Conservation (phyloP, 2,113 vertebrate genomes). For the Limnothrissa miodon region DNA sequence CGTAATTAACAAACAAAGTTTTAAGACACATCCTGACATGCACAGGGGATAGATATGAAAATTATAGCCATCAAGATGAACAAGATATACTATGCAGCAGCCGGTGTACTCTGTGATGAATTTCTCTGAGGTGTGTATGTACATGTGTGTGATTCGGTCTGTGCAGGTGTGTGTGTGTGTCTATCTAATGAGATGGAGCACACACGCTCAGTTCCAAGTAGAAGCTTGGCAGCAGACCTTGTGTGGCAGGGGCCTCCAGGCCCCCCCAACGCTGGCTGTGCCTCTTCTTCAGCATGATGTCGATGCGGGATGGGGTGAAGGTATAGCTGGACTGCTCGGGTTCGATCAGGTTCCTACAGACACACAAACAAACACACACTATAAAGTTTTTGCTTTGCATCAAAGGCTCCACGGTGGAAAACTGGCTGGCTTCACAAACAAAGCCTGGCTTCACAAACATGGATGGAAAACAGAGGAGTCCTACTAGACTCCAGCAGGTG, state of each 20-base stretch:
- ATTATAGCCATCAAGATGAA: too few relatives aligned
- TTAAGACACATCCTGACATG: too few relatives aligned
- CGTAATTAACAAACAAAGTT: too few relatives aligned
- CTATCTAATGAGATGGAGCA: background rate
- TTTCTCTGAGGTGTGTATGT: background rate
- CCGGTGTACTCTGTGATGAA: background rate
- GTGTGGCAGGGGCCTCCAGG: constrained; percentile 90
- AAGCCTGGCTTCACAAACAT: background rate
- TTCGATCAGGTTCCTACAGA: constrained; percentile 89
- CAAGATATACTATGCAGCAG: too few relatives aligned
- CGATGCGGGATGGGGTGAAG: constrained; percentile 85
- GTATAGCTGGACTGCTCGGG: constrained; percentile 88
- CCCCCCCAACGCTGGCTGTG: constrained; percentile 96
- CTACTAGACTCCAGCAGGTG: background rate
- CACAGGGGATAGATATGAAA: too few relatives aligned
- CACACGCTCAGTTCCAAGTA: constrained; percentile 39
- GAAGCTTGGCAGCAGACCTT: constrained; percentile 91
- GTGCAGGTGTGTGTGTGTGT: background rate
- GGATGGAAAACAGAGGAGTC: background rate
- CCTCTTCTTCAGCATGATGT: constrained; percentile 92
- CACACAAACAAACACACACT: background rate
- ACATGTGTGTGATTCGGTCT: background rate
- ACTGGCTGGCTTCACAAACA: background rate
- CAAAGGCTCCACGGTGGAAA: background rate
- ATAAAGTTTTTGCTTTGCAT: background rate